Conservation (phyloP, 92 coral and sea anemone species). For the Anthopleura xanthogrammica region DNA sequence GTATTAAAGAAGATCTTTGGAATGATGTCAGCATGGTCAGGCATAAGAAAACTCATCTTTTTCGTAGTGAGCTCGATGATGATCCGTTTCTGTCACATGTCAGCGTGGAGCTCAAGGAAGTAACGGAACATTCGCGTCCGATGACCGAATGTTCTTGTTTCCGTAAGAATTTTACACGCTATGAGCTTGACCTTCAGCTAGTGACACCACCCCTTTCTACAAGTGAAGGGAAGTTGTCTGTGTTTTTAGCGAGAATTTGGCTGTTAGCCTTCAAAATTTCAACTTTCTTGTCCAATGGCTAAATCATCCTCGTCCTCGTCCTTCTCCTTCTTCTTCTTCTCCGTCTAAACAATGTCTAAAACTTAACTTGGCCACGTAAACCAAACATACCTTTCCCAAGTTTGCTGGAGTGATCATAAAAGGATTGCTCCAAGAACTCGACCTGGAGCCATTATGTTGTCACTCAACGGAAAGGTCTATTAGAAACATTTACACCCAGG, state of each 20-base stretch:
- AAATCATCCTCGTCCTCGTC: neutral
- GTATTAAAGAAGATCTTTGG: constrained; percentile 71
- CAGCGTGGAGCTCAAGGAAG: constrained; percentile 54
- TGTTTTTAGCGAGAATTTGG: constrained; percentile 75
- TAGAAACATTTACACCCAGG: too few relatives aligned
- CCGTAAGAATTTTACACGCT: constrained; percentile 77
- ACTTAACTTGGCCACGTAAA: too few relatives aligned
- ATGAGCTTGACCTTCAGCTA: constrained; percentile 59
- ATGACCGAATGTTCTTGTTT: constrained; percentile 62
- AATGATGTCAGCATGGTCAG: constrained; percentile 80
- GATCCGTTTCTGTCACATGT: constrained; percentile 10
- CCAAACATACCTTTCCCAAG: too few relatives aligned
- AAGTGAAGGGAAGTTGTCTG: constrained; percentile 49
- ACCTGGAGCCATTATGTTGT: too few relatives aligned
- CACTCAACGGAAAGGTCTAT: too few relatives aligned
- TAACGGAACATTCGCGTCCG: constrained; percentile 89
- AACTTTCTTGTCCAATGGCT: constrained; percentile 37
- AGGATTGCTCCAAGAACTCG: too few relatives aligned
- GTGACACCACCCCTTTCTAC: constrained; percentile 67
- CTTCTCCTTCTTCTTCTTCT: neutral
- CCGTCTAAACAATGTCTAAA: too few relatives aligned
- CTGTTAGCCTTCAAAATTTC: constrained; percentile 79
- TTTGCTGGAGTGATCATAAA: too few relatives aligned
- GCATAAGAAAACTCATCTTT: constrained; percentile 68
- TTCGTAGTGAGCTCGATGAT: constrained; percentile 1